Base-by-base conservation (phyloP, 2,888 invertebrate species). In the Mactromeris polynyma region DNA sequence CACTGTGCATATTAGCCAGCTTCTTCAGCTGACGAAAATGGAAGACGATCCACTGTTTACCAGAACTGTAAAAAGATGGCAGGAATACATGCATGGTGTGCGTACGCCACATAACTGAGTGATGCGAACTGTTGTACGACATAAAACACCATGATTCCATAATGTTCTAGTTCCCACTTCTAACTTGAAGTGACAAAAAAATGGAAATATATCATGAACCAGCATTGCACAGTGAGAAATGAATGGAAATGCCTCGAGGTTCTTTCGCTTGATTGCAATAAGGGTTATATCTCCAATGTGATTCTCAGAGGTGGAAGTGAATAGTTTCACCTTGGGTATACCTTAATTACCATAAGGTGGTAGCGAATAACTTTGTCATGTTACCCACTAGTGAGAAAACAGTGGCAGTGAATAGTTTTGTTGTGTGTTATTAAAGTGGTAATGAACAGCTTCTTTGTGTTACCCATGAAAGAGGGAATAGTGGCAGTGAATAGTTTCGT, bases 1-100 rank as follows among this genome's bases (percentile, higher is more conserved):
- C 97, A 98, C 99, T 0, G 99, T 99, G 0, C 99, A 99, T 96
- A 98, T 99, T 38, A 99, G 99, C 97, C 99, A 99, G 96, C 95
- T 97, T 81, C 96, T 97, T 85, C 97, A 99, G 92, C 97, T 99
- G 92, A 98, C 98, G 64, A 98, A 98, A 0, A 98, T 99, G 19
- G 96, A 96, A 42, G 91, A 97, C 87, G 98, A 98, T 95, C 98
- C 98, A 0, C 97, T 99, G 86, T 97, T 99, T 91, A 97, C 98
- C 26, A 97, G 98, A 85, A 99, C 99, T 0, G 99, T 99, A 0
- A 98, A 98, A 95, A 97, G 99, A 85, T 99, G 99, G 99, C 98
- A 98, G 94, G 98, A 98, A 1, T 99, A 99, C 95, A 99, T 99
- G 98, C 98, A 98, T 96, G 99, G 99, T n/a, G 98, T 98, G 97